Evolutionary conservation across 1,140 invertebrate genomes (phyloP), one percentile per base, ranked within the genome.

Genomic region (Lasaia peninsularis): DNA sequence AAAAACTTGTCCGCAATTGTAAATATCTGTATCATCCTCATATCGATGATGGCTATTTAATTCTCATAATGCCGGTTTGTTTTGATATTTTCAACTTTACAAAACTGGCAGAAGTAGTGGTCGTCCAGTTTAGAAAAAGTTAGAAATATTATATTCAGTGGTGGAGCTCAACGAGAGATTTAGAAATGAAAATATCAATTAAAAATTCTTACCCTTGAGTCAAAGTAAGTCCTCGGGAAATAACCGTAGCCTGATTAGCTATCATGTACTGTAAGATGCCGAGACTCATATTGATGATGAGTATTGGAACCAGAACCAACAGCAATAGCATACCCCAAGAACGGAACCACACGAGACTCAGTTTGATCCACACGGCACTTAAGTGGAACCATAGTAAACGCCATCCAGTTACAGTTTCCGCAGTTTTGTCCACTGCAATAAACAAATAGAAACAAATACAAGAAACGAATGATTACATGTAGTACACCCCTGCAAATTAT

Each of bases 341-440:
- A 0, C 85, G 71, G 5, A 53, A 63, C 74, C 77, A 82, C 8
- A 82, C 74, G 51, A 85, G 60, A 40, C 60, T 71, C 40, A 86
- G 51, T 62, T 88, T 88, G 6, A 81, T 32, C 85, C 83, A 88
- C 12, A 80, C 69, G 0, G 80, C 81, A 24, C 62, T 50, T 0
- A 80, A 63, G n/a, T 78, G 85, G 10, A 84, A 69, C 58, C 60
- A 63, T 5, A 76, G 8, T 12, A 82, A 62, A 1, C 57, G 61
- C 21, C 55, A 44, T 3, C 82, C 82, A 6, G 64, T 70, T 52
- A 74, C 66, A 35, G 49, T 70, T 9, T 71, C 66, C 0, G 68
- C 40, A 16, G 60, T 53, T 50, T 58, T 71, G 44, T 74, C 67
- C 56, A 81, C 80, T 84, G 63, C 0, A 71, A 66, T 8, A 59